Percentiles rank a stretch among this genome's conserved stretches.
phyloP scores from a whole-genome alignment of 2,113 vertebrate species.

The Amphiprion percula region DNA sequence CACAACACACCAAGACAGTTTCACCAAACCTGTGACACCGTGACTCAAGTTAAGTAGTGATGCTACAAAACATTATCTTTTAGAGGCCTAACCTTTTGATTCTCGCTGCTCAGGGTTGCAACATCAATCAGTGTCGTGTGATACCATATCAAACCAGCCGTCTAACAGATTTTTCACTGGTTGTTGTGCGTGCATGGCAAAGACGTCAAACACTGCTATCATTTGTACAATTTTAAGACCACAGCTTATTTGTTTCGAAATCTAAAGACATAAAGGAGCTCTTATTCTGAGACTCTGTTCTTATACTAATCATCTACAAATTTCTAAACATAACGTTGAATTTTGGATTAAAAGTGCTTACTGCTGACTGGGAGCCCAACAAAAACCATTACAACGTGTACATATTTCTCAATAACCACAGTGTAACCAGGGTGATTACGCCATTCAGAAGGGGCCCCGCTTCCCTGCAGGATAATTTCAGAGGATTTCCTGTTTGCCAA shows the following conservation, averaged over 20 bases:
- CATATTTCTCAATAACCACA: conserved; percentile 39
- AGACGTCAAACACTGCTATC: not conserved
- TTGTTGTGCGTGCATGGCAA: not conserved
- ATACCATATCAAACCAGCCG: conserved; percentile 40
- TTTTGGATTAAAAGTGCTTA: not conserved
- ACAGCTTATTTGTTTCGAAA: not conserved
- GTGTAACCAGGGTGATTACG: conserved; percentile 4
- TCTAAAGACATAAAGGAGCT: not conserved
- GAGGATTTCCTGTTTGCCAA: conserved; percentile 29
- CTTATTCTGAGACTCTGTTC: not conserved
- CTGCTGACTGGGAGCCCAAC: not conserved
- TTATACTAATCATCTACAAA: not conserved
- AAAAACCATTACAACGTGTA: not conserved
- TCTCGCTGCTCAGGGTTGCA: conserved; percentile 15
- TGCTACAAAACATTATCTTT: conserved; percentile 35
- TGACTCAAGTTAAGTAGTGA: conserved; percentile 7
- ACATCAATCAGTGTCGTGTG: conserved; percentile 41
- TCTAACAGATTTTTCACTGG: conserved; percentile 2
- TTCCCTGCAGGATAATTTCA: not conserved
- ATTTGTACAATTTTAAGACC: not conserved
- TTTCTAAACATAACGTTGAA: not conserved
- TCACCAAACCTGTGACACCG: conserved; percentile 2
- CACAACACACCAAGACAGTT: too few species aligned
- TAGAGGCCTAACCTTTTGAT: not conserved
- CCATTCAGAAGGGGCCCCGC: not conserved